These are phyloP conservation scores for Rhinogobio ventralis DNA, from an alignment of 2,797 vertebrate genomes.

Conservation along the genomic window DNA sequence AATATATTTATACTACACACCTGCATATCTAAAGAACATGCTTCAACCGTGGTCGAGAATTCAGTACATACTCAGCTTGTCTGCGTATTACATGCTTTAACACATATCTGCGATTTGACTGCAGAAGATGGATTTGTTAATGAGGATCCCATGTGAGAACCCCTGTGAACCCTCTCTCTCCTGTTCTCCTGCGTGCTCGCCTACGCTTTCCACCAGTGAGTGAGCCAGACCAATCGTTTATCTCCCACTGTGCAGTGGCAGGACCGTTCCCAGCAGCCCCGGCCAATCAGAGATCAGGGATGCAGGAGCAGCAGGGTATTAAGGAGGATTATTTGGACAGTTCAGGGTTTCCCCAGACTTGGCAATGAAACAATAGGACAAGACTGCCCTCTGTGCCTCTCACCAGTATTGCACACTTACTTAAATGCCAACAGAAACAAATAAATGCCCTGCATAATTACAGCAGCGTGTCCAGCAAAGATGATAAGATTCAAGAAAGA, in stretches of 20 bases:
- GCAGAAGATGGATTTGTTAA: conserved; percentile 14
- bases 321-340: conserved; percentile 81
- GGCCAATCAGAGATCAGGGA: conserved; percentile 77
- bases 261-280: conserved; percentile 60
- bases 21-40: not conserved
- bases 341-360: conserved; percentile 65
- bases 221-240: conserved; percentile 76
- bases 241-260: conserved; percentile 70
- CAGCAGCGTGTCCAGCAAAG: not conserved
- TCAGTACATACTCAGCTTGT: not conserved
- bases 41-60: not conserved
- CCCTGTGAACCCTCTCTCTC: conserved; percentile 22
- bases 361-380: conserved; percentile 40
- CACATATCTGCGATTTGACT: not conserved
- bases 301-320: conserved; percentile 80
- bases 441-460: not conserved
- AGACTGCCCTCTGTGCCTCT: conserved; percentile 71
- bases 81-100: not conserved
- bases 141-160: conserved; percentile 8
- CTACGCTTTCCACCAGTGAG: conserved; percentile 55
- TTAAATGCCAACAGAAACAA: not conserved
- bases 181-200: conserved; percentile 32
- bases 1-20: not conserved
- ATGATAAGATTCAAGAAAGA: not conserved
- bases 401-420: conserved; percentile 61